Percentiles rank a stretch among this genome's conserved stretches.
These are phyloP conservation scores for Drosophila pullipes DNA, from an alignment of 2,888 invertebrate species.

Conservation along the genomic window DNA sequence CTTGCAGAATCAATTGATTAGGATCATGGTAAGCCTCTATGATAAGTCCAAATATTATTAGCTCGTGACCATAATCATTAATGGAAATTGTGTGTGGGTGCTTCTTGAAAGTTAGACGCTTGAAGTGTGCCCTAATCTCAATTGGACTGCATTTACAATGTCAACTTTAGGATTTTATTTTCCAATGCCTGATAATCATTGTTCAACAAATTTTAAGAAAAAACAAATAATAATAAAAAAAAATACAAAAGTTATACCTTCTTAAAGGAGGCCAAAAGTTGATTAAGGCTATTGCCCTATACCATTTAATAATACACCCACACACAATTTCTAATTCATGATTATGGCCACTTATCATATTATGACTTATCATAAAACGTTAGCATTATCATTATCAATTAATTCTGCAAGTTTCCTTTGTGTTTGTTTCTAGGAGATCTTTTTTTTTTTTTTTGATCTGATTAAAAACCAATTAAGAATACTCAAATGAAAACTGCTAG, in stretches of 20 bases:
- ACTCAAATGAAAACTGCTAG: neutral
- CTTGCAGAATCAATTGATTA: conserved; percentile 18
- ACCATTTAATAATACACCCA: conserved; percentile 30
- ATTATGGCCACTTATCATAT: conserved; percentile 22
- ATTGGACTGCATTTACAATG: neutral
- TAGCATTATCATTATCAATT: conserved; percentile 6
- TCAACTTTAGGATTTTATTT: neutral
- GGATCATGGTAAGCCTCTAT: neutral
- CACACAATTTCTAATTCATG: conserved; percentile 30
- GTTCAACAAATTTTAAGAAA: neutral
- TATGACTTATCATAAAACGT: neutral
- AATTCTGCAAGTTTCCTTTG: neutral
- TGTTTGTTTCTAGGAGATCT: neutral
- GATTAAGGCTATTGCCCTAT: conserved; percentile 5
- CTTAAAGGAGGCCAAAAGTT: neutral
- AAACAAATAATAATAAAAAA: neutral
- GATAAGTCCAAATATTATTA: neutral
- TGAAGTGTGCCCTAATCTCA: neutral
- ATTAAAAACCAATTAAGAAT: neutral
- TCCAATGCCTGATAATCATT: neutral
- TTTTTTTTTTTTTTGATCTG: neutral
- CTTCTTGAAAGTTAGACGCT: neutral
- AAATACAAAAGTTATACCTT: too few relatives aligned
- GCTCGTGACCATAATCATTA: conserved; percentile 32
- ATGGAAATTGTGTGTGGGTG: conserved; percentile 43